Percentiles rank a stretch among this genome's conserved stretches.
phyloP scores from a whole-genome alignment of 2,888 invertebrate species.

The Ariolimax columbianus region DNA sequence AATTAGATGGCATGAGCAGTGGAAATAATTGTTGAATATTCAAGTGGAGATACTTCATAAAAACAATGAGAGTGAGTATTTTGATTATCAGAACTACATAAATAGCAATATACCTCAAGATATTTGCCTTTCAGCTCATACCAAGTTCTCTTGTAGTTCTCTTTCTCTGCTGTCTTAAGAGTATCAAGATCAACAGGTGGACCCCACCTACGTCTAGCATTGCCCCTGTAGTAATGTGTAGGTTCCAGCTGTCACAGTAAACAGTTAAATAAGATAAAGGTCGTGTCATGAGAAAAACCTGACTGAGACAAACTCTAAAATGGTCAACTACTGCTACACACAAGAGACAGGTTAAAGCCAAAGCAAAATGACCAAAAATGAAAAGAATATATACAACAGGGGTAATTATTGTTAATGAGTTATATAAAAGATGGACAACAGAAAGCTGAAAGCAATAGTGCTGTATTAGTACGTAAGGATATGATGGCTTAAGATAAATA shows the following conservation, averaged over 20 bases:
- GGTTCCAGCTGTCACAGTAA: conserved; percentile 36
- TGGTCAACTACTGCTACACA: background rate
- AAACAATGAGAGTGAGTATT: background rate
- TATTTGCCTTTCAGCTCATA: conserved; percentile 46
- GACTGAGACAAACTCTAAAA: background rate
- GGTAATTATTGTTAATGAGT: background rate
- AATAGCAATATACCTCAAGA: conserved; percentile 37
- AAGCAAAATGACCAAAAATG: background rate
- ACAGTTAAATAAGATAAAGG: background rate
- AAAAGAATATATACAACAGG: background rate
- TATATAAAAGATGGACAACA: no score
- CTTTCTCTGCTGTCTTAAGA: conserved; percentile 29
- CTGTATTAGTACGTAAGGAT: background rate
- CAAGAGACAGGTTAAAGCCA: background rate
- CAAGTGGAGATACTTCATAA: background rate
- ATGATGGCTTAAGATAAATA: background rate
- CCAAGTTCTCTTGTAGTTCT: conserved; percentile 41
- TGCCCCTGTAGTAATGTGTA: background rate
- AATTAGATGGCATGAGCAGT: no score
- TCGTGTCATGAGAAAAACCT: background rate
- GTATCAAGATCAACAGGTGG: conserved; percentile 42
- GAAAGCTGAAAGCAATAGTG: background rate
- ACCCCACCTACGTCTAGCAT: conserved; percentile 43
- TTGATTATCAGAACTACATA: background rate
- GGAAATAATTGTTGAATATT: background rate